Conservation (phyloP, 2,797 vertebrate genomes). For the Gymnodraco acuticeps region DNA sequence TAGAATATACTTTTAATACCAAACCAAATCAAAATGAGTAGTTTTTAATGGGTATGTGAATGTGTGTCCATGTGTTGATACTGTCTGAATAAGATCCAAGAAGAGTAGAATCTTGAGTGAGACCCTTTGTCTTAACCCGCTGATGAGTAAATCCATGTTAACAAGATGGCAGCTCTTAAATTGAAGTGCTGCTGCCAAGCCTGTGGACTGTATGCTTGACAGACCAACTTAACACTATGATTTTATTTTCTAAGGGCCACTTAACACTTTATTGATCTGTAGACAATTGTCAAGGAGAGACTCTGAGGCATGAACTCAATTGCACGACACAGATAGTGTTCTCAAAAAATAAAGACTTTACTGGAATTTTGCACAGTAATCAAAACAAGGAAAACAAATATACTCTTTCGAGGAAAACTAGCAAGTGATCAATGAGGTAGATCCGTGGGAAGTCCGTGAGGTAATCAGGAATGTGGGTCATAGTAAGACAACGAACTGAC, state of each 20-base stretch:
- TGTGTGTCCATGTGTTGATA: not conserved
- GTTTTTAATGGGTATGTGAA: not conserved
- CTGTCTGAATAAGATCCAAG: not conserved
- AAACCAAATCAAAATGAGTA: not conserved
- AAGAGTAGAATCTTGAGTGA: slow-evolving; percentile 9
- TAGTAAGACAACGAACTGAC: no score
- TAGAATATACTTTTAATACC: not conserved
- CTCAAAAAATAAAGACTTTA: no score
- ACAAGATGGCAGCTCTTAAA: slow-evolving; percentile 73
- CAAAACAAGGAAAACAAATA: no score
- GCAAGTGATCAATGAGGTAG: no score
- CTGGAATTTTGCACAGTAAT: no score
- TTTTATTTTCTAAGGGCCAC: slow-evolving; percentile 70
- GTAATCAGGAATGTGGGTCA: no score
- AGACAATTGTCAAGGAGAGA: no score
- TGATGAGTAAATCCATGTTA: slow-evolving; percentile 77
- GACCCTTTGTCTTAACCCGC: slow-evolving; percentile 23
- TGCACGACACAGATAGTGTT: no score
- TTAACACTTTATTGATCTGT: slow-evolving; percentile 75
- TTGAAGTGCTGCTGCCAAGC: slow-evolving; percentile 55
- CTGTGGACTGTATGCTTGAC: slow-evolving; percentile 49
- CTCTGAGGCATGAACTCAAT: no score
- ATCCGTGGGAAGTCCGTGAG: no score
- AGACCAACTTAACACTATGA: slow-evolving; percentile 62
- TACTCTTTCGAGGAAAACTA: no score